Conservation (phyloP, 1,140 invertebrate genomes). For the Muscidifurax raptorellus region DNA sequence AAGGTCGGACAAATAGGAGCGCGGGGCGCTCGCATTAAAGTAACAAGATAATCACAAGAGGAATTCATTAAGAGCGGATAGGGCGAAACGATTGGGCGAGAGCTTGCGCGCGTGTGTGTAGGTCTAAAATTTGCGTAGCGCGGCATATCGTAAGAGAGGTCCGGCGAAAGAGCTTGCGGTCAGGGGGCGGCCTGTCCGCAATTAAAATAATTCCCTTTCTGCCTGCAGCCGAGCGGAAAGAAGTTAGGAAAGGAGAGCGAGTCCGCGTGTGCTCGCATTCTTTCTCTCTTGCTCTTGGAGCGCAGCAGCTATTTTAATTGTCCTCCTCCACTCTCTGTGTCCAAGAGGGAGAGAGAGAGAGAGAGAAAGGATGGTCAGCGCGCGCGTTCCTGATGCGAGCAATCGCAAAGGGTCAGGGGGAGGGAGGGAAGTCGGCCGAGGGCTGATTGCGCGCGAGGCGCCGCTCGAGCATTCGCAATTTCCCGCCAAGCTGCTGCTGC, state of each 20-base stretch:
- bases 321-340: constrained; percentile 61
- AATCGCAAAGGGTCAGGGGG: constrained; percentile 54
- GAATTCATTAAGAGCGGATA: constrained; percentile 41
- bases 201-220: constrained; percentile 78
- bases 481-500: constrained; percentile 41
- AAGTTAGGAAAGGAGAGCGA: constrained; percentile 66
- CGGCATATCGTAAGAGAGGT: constrained; percentile 35
- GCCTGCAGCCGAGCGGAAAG: constrained; percentile 72
- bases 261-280: constrained; percentile 43
- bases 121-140: constrained; percentile 37
- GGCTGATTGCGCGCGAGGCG: constrained; percentile 48
- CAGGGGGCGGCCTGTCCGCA: constrained; percentile 73
- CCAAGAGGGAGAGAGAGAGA: neutral
- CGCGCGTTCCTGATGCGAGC: constrained; percentile 49
- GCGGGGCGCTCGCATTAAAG: constrained; percentile 11
- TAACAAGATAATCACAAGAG: constrained; percentile 48
- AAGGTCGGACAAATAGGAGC: constrained; percentile 39
- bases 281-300: constrained; percentile 57
- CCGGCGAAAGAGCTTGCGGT: constrained; percentile 51
- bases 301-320: constrained; percentile 73
- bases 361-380: constrained; percentile 7
- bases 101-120: neutral
- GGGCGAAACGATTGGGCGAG: constrained; percentile 16
- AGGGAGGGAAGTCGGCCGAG: neutral
- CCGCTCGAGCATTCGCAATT: constrained; percentile 54